Percentiles rank a stretch among this genome's conserved stretches.
phyloP scores from a whole-genome alignment of 2,797 vertebrate species.

The Pachyuromys duprasi region DNA sequence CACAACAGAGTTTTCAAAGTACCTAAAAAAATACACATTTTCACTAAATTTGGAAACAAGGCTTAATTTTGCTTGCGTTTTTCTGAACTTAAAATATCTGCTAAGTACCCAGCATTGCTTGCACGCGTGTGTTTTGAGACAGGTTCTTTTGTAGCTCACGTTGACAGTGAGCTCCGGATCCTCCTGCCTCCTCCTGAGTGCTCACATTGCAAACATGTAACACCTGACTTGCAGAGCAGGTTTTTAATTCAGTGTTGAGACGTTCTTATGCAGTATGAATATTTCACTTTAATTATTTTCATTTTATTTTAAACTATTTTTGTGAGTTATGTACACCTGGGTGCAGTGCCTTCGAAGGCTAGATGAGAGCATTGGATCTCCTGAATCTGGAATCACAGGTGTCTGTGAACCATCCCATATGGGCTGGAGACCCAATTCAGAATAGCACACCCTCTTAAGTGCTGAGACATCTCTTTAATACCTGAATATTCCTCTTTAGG shows the following conservation, averaged over 20 bases:
- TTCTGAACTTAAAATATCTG: constrained; percentile 22
- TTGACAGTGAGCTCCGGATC: background rate
- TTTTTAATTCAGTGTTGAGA: background rate
- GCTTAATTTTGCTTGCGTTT: constrained; percentile 53
- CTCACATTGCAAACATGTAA: background rate
- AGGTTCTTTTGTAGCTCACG: background rate
- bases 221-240: no score
- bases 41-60: constrained; percentile 46
- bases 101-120: constrained; percentile 13
- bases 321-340: background rate
- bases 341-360: background rate
- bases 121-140: background rate
- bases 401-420: accelerated
- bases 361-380: background rate
- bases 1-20: constrained; percentile 36
- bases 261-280: background rate
- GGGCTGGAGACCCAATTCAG: background rate
- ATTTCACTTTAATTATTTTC: background rate
- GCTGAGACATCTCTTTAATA: background rate
- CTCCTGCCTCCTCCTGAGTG: background rate
- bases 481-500: constrained; percentile 30
- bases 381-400: background rate
- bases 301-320: background rate
- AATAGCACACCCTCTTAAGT: background rate
- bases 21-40: background rate